Evolutionary conservation across 1,140 invertebrate species (phyloP).

Genomic region (Trypoxylus dichotomus): DNA sequence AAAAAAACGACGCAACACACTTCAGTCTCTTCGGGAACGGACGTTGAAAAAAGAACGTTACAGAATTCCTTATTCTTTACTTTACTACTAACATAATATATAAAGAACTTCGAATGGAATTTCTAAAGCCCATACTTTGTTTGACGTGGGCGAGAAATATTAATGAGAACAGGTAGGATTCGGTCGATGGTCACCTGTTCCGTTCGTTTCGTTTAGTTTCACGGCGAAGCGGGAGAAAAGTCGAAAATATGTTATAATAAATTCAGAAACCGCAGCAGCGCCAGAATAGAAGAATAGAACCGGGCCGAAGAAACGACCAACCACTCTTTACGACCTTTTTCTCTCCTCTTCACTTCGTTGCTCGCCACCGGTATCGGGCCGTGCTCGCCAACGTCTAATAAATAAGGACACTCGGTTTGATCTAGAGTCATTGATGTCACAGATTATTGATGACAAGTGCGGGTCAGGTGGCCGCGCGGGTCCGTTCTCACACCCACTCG

Average conservation of each 20-base stretch:
- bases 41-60: neutral
- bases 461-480: conserved; percentile 40
- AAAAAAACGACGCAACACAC: no score
- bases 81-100: neutral
- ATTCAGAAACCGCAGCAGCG: conserved; percentile 20
- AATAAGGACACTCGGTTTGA: conserved; percentile 43
- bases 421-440: conserved; percentile 48
- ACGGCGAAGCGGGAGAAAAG: neutral
- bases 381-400: conserved; percentile 29
- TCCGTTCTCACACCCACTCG: conserved; percentile 42
- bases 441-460: conserved; percentile 48
- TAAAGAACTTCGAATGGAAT: neutral
- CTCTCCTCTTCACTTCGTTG: no score
- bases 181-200: conserved; percentile 9
- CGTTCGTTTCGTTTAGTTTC: neutral
- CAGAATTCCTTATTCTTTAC: neutral
- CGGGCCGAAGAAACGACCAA: neutral
- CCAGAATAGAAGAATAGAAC: neutral
- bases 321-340: neutral
- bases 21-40: no score
- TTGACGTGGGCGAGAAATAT: conserved; percentile 24
- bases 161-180: conserved; percentile 27
- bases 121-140: conserved; percentile 1
- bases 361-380: neutral
- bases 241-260: conserved; percentile 31